A percentile compares a stretch with the other conserved stretches of the same genome.
Conservation (phyloP, 2,888 invertebrate genomes). For the Sinotaia quadrata region DNA sequence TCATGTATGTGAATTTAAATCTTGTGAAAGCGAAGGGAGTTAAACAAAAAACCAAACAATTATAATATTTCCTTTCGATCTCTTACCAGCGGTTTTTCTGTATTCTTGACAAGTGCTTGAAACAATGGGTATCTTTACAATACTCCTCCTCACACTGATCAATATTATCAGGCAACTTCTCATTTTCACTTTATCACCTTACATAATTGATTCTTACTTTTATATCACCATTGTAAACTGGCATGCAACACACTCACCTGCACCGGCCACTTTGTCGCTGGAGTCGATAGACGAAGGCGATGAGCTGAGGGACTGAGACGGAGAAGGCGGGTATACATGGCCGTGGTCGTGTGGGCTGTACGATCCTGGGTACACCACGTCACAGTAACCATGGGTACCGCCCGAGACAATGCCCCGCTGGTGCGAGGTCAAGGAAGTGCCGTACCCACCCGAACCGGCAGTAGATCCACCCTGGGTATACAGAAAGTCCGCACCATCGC, state of each 20-base stretch:
- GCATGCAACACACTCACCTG: conserved; percentile 6
- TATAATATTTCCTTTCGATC: too few species aligned
- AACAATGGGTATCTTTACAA: too few species aligned
- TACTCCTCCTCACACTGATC: too few species aligned
- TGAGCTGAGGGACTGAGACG: conserved; percentile 23
- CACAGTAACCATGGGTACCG: conserved; percentile 11
- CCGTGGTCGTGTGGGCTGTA: conserved; percentile 18
- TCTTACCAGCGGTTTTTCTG: too few species aligned
- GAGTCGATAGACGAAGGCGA: conserved; percentile 21
- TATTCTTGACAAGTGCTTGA: too few species aligned
- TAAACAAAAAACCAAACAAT: too few species aligned
- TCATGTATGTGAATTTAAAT: too few species aligned
- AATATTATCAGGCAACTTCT: too few species aligned
- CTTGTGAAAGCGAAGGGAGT: too few species aligned
- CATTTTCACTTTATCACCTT: too few species aligned
- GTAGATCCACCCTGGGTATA: conserved; percentile 19
- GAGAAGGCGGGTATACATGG: conserved; percentile 18
- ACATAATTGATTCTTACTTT: too few species aligned
- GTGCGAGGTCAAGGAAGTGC: conserved; percentile 2
- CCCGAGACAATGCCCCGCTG: conserved; percentile 8
- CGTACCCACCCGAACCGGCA: neutral
- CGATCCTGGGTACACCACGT: conserved; percentile 20
- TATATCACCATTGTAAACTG: too few species aligned
- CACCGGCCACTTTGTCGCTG: conserved; percentile 7
- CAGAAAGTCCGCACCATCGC: conserved; percentile 10